Conservation (phyloP, 2,888 invertebrate genomes). For the Pollenia angustigena region DNA sequence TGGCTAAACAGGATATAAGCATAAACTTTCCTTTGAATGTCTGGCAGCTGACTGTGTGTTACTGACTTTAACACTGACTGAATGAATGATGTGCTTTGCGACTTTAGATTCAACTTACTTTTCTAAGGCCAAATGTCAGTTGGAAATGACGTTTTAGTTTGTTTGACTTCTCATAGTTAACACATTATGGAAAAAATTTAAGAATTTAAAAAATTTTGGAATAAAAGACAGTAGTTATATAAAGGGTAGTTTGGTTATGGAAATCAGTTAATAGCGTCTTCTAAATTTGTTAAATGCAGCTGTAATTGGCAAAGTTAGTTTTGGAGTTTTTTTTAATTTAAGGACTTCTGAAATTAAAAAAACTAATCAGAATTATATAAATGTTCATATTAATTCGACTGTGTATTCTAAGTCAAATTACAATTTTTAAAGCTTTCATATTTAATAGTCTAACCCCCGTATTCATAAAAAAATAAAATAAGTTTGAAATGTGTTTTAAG, state of each 20-base stretch:
- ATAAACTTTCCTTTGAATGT: constrained; percentile 27
- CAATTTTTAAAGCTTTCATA: too few relatives aligned
- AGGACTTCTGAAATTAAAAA: too few relatives aligned
- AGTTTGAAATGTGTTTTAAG: too few relatives aligned
- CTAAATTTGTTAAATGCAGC: too few relatives aligned
- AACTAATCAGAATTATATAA: too few relatives aligned
- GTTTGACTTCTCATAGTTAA: constrained; percentile 18
- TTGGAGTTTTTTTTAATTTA: too few relatives aligned
- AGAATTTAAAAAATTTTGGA: not conserved
- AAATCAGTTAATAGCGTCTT: not conserved
- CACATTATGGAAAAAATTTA: not conserved
- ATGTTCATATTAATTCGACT: too few relatives aligned
- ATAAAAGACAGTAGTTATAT: not conserved
- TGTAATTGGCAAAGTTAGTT: too few relatives aligned
- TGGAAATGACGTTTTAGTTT: constrained; percentile 47
- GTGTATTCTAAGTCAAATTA: too few relatives aligned
- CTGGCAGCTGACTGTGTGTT: constrained; percentile 23
- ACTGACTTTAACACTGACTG: constrained; percentile 25
- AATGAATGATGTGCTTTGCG: constrained; percentile 53
- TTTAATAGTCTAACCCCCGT: too few relatives aligned
- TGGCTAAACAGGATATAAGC: not conserved
- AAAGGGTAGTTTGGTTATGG: too few relatives aligned
- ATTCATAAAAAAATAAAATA: too few relatives aligned
- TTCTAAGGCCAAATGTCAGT: constrained; percentile 47
- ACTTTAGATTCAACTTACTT: constrained; percentile 46